phyloP scores from a whole-genome alignment of 1,140 invertebrate species.

The Stegodyphus dumicola region DNA sequence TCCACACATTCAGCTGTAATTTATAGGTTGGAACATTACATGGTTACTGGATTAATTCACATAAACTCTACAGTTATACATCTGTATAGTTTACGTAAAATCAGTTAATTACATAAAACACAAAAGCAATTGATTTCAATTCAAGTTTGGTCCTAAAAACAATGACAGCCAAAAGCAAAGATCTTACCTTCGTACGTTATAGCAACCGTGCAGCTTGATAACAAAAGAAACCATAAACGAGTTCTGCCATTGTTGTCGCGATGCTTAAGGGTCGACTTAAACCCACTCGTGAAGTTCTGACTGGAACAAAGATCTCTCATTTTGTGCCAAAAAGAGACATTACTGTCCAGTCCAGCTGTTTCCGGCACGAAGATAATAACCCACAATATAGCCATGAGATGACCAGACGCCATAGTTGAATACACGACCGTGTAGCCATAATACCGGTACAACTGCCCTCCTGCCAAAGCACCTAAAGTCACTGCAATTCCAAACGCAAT shows the following conservation, averaged over 20 bases:
- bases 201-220: constrained; percentile 62
- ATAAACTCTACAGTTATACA: too few relatives aligned
- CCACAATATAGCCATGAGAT: constrained; percentile 17
- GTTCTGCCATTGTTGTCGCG: constrained; percentile 65
- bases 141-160: neutral
- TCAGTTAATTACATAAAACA: too few relatives aligned
- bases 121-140: too few relatives aligned
- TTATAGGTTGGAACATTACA: too few relatives aligned
- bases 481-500: constrained; percentile 67
- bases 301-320: constrained; percentile 60
- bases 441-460: constrained; percentile 29
- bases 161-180: neutral
- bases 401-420: constrained; percentile 9
- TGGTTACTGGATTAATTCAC: too few relatives aligned
- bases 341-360: constrained; percentile 7
- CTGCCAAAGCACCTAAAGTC: constrained; percentile 62
- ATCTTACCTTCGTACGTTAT: constrained; percentile 36
- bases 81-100: too few relatives aligned
- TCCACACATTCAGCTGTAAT: too few relatives aligned
- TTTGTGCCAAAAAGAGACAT: neutral
- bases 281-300: constrained; percentile 65
- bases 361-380: constrained; percentile 26
- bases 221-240: constrained; percentile 65
- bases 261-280: constrained; percentile 65
- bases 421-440: constrained; percentile 13